Conservation (phyloP, 30 jellyfish, hydroid and myxozoan species). For the Clytia hemisphaerica region DNA sequence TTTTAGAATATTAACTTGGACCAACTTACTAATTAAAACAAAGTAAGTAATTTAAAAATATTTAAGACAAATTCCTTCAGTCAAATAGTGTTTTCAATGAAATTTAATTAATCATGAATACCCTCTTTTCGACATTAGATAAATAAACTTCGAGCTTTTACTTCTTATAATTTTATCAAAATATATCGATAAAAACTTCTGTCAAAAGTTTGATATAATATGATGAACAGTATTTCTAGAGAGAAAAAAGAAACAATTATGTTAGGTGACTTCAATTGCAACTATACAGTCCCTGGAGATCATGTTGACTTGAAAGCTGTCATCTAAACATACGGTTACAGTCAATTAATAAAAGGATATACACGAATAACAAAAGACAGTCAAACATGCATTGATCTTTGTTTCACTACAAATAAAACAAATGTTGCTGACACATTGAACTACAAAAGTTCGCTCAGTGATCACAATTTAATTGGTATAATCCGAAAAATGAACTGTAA, state of each 20-base stretch:
- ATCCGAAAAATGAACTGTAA: constrained; percentile 45
- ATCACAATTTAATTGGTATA: constrained; percentile 50
- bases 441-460: constrained; percentile 34
- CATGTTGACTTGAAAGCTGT: constrained; percentile 33
- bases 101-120: no score
- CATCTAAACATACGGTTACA: not conserved
- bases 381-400: not conserved
- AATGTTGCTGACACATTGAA: not conserved
- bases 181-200: constrained; percentile 33
- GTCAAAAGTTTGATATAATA: constrained; percentile 11
- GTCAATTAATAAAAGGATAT: not conserved
- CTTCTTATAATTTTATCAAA: no score
- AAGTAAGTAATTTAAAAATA: no score
- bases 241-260: constrained; percentile 55
- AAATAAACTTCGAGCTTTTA: no score
- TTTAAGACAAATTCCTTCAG: no score
- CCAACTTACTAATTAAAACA: no score
- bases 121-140: no score
- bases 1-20: no score
- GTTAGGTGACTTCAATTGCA: constrained; percentile 53
- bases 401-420: not conserved
- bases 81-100: no score
- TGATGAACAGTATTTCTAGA: constrained; percentile 33
- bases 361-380: not conserved
- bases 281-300: constrained; percentile 40